Evolutionary conservation across 1,140 invertebrate species (phyloP).

Genomic region (Drosophila mojavensis): DNA sequence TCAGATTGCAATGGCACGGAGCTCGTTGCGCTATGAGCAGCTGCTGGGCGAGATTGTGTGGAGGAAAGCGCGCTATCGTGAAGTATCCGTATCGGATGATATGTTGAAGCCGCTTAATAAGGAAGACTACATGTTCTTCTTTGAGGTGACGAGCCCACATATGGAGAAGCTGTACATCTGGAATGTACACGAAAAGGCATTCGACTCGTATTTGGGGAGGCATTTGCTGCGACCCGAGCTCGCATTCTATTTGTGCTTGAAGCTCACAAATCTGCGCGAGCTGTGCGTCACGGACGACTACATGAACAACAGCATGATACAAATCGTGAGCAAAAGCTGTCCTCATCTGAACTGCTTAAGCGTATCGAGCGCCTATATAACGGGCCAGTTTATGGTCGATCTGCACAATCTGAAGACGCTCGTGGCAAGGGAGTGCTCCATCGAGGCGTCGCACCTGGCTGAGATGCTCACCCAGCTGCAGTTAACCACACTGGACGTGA

Average conservation of each 20-base stretch:
- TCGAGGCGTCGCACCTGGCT: constrained; percentile 44
- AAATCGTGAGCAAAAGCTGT: constrained; percentile 58
- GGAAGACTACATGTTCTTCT: constrained; percentile 70
- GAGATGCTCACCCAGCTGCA: constrained; percentile 53
- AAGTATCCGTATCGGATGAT: constrained; percentile 55
- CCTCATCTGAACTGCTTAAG: constrained; percentile 50
- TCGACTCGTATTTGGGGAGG: constrained; percentile 66
- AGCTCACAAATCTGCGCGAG: constrained; percentile 57
- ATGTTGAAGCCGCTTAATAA: constrained; percentile 57
- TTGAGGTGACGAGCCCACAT: constrained; percentile 54
- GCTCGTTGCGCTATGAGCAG: constrained; percentile 51
- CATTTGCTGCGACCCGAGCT: constrained; percentile 67
- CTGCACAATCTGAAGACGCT: constrained; percentile 47
- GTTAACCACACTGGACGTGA: constrained; percentile 57
- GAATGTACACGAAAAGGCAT: constrained; percentile 63
- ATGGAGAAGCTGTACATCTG: constrained; percentile 69
- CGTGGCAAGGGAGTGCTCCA: constrained; percentile 59
- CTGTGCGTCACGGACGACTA: constrained; percentile 54
- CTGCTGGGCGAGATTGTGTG: constrained; percentile 61
- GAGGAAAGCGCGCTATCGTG: constrained; percentile 58
- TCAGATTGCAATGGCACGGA: constrained; percentile 63
- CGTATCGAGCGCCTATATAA: constrained; percentile 65
- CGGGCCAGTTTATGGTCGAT: constrained; percentile 52
- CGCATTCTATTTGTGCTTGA: constrained; percentile 62
- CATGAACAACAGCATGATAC: constrained; percentile 73